These are phyloP conservation scores for Lagocephalus sceleratus DNA, from an alignment of 2,797 vertebrate species.

Conservation along the genomic window DNA sequence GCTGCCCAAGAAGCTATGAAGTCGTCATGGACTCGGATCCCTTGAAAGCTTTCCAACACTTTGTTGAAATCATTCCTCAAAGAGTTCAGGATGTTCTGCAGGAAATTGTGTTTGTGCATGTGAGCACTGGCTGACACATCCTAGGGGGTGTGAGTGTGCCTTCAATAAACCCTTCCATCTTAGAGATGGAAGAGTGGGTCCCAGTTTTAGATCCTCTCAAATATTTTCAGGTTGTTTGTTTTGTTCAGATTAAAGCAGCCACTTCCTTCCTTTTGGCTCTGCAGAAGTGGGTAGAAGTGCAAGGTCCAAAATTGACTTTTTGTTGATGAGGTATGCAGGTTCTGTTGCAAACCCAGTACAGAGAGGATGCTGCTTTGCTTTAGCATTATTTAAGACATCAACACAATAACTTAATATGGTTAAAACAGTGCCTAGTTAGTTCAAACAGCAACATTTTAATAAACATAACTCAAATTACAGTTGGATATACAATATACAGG, in stretches of 20 bases:
- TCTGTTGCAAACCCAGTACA: too few species aligned
- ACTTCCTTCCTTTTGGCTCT: neutral
- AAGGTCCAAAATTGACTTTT: neutral
- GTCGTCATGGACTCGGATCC: constrained; percentile 28
- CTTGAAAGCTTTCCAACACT: constrained; percentile 40
- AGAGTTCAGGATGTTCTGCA: constrained; percentile 37
- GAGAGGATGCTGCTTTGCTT: too few species aligned
- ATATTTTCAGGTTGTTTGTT: constrained; percentile 5
- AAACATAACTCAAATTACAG: too few species aligned
- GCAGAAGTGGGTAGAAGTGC: neutral
- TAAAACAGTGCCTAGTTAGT: too few species aligned
- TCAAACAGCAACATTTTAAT: too few species aligned
- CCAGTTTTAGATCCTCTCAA: constrained; percentile 3
- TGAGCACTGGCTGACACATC: constrained; percentile 11
- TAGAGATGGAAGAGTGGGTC: constrained; percentile 2
- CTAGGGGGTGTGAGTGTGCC: constrained; percentile 14
- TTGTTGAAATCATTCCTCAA: constrained; percentile 39
- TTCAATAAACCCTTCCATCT: constrained; percentile 20
- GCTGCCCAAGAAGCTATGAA: constrained; percentile 25
- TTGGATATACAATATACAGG: too few species aligned
- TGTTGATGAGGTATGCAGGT: too few species aligned
- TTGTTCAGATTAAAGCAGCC: neutral
- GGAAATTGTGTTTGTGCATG: constrained; percentile 14
- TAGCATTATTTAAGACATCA: too few species aligned
- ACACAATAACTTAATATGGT: too few species aligned